A percentile compares a stretch with the other conserved stretches of the same genome.
Conservation (phyloP, 1,140 invertebrate species). For the Hormaphis cornu region DNA sequence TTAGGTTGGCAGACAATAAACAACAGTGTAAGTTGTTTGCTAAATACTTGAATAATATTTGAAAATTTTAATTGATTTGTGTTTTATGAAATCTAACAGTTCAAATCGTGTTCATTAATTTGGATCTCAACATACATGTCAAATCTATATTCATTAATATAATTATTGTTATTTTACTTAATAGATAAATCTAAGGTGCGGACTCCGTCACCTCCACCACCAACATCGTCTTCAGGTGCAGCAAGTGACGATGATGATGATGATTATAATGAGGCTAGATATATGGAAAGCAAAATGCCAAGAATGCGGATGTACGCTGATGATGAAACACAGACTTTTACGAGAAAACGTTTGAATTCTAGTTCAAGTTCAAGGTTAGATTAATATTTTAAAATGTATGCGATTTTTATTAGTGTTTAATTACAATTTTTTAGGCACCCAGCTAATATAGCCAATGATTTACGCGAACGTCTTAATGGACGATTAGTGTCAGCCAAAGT, state of each 20-base stretch:
- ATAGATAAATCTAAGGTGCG: conserved; percentile 17
- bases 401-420: neutral
- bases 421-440: conserved; percentile 3
- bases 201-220: conserved; percentile 18
- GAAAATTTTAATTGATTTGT: too few species aligned
- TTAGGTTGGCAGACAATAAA: too few species aligned
- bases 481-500: conserved; percentile 16
- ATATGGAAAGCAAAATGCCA: conserved; percentile 20
- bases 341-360: conserved; percentile 5
- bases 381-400: neutral
- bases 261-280: conserved; percentile 16
- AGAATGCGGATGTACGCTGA: conserved; percentile 30
- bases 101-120: too few species aligned
- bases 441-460: conserved; percentile 16
- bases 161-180: neutral
- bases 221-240: conserved; percentile 25
- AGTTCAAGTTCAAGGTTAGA: conserved; percentile 10
- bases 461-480: conserved; percentile 19
- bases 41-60: too few species aligned
- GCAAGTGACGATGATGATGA: conserved; percentile 24
- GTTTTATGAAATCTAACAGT: too few species aligned
- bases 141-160: too few species aligned
- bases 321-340: neutral
- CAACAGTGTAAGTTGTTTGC: too few species aligned
- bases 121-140: too few species aligned